phyloP scores from a whole-genome alignment of 1,140 invertebrate species.

The Hyles vespertilio region DNA sequence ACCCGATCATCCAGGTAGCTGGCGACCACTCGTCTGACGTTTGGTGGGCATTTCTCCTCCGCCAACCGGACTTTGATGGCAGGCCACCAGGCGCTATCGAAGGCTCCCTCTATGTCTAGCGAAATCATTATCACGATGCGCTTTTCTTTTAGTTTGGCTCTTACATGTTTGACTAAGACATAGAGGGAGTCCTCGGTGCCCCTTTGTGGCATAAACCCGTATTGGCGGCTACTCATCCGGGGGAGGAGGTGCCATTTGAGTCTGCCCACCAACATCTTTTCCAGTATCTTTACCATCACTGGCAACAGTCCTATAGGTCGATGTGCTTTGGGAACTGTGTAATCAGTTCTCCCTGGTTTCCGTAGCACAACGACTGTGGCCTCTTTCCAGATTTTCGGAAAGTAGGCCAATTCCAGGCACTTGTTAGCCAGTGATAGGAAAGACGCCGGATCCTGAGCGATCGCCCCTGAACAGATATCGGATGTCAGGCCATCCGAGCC shows the following conservation, averaged over 20 bases:
- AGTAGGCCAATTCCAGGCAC: constrained; percentile 3
- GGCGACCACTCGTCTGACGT: constrained; percentile 5
- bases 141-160: constrained; percentile 2
- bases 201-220: constrained; percentile 19
- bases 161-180: constrained; percentile 9
- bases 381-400: constrained; percentile 16
- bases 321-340: constrained; percentile 14
- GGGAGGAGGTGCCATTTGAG: constrained; percentile 13
- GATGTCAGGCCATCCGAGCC: constrained; percentile 13
- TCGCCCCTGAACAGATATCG: constrained; percentile 5
- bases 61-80: constrained; percentile 5
- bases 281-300: constrained; percentile 19
- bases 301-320: constrained; percentile 20
- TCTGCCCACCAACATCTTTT: constrained; percentile 17
- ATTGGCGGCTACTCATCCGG: constrained; percentile 14
- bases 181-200: constrained; percentile 26
- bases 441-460: neutral
- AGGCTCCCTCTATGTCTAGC: too few relatives aligned
- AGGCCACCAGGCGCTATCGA: constrained; percentile 9
- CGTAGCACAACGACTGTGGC: constrained; percentile 12
- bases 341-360: constrained; percentile 15
- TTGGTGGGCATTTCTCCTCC: neutral
- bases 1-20: constrained; percentile 4
- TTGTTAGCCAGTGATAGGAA: constrained; percentile 7
- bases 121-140: too few relatives aligned